Conservation (phyloP, 2,888 invertebrate genomes). For the Gibbula magus region DNA sequence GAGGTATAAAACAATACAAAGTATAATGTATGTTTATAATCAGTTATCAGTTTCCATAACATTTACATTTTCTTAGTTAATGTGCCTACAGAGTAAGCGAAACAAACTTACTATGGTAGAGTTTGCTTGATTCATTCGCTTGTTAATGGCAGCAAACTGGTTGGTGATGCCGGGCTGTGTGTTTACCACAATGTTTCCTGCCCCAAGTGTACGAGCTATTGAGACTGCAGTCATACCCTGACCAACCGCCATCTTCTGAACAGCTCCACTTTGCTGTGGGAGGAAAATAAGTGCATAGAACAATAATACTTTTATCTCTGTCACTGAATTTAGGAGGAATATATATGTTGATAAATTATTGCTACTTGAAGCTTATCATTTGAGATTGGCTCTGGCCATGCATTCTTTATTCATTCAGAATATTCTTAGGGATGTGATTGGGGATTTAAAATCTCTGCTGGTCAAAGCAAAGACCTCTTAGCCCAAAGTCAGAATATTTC, state of each 20-base stretch:
- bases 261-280: constrained; percentile 47
- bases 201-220: constrained; percentile 50
- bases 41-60: too few species aligned
- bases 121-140: constrained; percentile 49
- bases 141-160: constrained; percentile 63
- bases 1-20: too few species aligned
- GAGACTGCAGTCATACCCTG: constrained; percentile 58
- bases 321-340: background rate
- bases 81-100: background rate
- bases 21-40: too few species aligned
- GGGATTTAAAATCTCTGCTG: too few species aligned
- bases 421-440: too few species aligned
- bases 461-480: too few species aligned
- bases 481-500: too few species aligned
- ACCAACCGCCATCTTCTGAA: constrained; percentile 55
- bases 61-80: too few species aligned
- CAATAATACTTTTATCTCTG: background rate
- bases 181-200: constrained; percentile 65
- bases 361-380: too few species aligned
- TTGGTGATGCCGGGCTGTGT: constrained; percentile 34
- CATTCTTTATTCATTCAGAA: too few species aligned
- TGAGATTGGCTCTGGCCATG: too few species aligned
- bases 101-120: constrained; percentile 26
- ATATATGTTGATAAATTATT: background rate
- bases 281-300: constrained; percentile 11